Evolutionary conservation across 2,888 invertebrate genomes (phyloP).

Genomic region (Caenorhabditis plicata): DNA sequence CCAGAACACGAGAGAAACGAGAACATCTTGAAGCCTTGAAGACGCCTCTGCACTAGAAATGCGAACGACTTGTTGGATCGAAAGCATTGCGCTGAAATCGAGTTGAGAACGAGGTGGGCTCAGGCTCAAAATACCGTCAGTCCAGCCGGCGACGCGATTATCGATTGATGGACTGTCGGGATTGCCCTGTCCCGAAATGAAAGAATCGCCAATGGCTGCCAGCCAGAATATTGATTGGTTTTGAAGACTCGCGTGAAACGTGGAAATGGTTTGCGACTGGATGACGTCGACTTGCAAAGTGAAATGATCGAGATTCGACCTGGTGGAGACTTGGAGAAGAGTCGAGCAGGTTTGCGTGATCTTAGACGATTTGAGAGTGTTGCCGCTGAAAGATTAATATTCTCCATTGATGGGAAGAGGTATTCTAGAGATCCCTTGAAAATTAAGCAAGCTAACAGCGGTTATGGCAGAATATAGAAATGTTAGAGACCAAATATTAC

Average conservation of each 20-base stretch:
- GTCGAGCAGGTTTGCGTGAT: too few species aligned
- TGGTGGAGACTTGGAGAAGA: too few species aligned
- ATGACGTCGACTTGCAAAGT: not conserved
- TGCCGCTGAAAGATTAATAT: too few species aligned
- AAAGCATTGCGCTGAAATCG: constrained; percentile 45
- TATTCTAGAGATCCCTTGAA: too few species aligned
- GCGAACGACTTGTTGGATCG: constrained; percentile 46
- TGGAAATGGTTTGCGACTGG: constrained; percentile 1
- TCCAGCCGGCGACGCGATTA: constrained; percentile 39
- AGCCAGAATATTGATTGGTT: constrained; percentile 50
- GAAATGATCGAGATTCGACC: too few species aligned
- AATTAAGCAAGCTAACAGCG: too few species aligned
- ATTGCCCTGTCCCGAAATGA: constrained; percentile 62
- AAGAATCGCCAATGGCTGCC: constrained; percentile 59
- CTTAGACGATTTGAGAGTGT: too few species aligned
- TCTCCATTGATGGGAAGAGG: too few species aligned
- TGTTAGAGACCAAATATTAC: too few species aligned
- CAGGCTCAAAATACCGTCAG: too few species aligned
- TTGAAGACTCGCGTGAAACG: constrained; percentile 1
- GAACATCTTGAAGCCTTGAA: constrained; percentile 29
- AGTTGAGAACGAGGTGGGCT: too few species aligned
- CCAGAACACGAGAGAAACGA: constrained; percentile 60
- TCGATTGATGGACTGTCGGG: constrained; percentile 34
- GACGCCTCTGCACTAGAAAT: constrained; percentile 18
- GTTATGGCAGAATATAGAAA: too few species aligned